Conservation (phyloP, 1,140 invertebrate genomes). For the Dinoponera quadriceps region DNA sequence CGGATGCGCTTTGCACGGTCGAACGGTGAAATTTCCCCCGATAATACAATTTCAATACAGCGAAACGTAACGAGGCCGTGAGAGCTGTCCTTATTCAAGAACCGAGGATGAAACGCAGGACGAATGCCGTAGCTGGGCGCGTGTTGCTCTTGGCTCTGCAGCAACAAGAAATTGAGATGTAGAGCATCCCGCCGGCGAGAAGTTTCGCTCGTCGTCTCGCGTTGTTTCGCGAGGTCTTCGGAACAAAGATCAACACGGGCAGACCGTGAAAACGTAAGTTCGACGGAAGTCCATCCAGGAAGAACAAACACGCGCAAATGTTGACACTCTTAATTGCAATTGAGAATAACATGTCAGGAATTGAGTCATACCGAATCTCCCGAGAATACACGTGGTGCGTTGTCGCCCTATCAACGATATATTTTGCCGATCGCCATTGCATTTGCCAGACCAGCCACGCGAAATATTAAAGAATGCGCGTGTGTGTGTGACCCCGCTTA, state of each 20-base stretch:
- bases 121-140: not conserved
- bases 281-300: not conserved
- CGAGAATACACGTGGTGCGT: not conserved
- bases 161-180: slow-evolving; percentile 10
- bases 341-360: slow-evolving; percentile 16
- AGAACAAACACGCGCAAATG: slow-evolving; percentile 7
- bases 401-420: not conserved
- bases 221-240: not conserved
- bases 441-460: not conserved
- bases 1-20: not conserved
- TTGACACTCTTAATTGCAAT: slow-evolving; percentile 49
- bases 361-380: not conserved
- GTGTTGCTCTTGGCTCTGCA: not conserved
- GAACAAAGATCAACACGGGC: slow-evolving; percentile 14
- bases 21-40: slow-evolving; percentile 20
- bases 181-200: not conserved
- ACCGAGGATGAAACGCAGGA: slow-evolving; percentile 5
- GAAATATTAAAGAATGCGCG: not conserved
- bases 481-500: not conserved
- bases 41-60: slow-evolving; percentile 47
- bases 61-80: slow-evolving; percentile 18
- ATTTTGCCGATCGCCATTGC: slow-evolving; percentile 1
- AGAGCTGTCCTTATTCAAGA: slow-evolving; percentile 13
- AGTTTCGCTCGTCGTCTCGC: not conserved
- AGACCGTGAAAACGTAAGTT: slow-evolving; percentile 20